Base-by-base conservation (phyloP, 64 coral and sea anemone genomes). In the Porites australiensis region DNA sequence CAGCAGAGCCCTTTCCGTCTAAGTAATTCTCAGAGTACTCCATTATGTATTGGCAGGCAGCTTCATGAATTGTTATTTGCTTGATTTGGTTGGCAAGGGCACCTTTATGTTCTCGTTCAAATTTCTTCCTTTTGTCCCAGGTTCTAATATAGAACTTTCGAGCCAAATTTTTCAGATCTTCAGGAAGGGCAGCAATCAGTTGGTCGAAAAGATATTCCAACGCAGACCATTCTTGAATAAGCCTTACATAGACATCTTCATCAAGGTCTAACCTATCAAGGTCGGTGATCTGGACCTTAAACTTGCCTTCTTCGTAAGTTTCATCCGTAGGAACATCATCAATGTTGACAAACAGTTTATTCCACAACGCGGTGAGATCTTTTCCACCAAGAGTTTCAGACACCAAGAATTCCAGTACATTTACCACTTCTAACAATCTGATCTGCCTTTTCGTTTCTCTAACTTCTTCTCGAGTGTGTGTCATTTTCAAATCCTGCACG, bases 201-300 rank as follows among this genome's bases (percentile, higher is more conserved):
- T 75, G 72, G 5, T 75, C 14, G 72, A 75, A 75, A 45, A 75
- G 5, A 22, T n/a, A 43, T 45, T 75, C 72, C 72, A 75, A 12
- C 11, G 72, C 72, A 75, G 72, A 10, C 72, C 72, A 75, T 22
- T 6, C 14, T 75, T 75, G 72, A 43, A 50, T 2, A 2, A 75
- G 18, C 47, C 0, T 75, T 15, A 0, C 14, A 15, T 75, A 75
- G 2, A 75, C 72, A 75, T 75, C 72, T 22, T 45, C 72, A 75
- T 75, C 72, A 0, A 75, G 14, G 5, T 75, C 72, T 75, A 75
- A 45, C 18, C 72, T 75, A 75, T 75, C 72, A 2, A 75, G 72
- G 47, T 75, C 2, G 4, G n/a, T 75, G 2, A 75, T 6, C 72
- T 75, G 72, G 47, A n/a, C n/a, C n/a, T 3, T 43, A 11, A 27